phyloP scores from a whole-genome alignment of 1,140 invertebrate genomes.

The Ceratitis capitata region DNA sequence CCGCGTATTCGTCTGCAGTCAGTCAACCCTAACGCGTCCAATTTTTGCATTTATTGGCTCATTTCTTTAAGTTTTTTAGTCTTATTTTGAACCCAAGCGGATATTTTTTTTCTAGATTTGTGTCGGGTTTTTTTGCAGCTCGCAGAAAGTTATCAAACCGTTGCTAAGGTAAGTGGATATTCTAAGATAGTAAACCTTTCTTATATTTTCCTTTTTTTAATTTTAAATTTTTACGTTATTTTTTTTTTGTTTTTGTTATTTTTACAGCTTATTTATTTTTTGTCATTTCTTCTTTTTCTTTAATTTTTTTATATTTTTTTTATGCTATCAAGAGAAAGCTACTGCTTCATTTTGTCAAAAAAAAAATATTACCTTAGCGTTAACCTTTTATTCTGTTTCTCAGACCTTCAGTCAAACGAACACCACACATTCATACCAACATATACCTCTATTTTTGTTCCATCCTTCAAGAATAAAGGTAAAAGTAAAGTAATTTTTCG shows the following conservation, averaged over 20 bases:
- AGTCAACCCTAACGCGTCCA: neutral
- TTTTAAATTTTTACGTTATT: neutral
- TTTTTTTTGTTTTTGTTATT: neutral
- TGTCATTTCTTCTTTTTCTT: too few relatives aligned
- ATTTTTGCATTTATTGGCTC: neutral
- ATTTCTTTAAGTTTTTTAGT: neutral
- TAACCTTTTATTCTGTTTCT: too few relatives aligned
- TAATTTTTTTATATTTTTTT: neutral
- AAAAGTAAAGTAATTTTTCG: neutral
- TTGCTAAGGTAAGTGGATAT: neutral
- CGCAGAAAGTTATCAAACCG: neutral
- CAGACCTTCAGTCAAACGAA: neutral
- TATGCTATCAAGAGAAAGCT: neutral
- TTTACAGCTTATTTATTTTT: neutral
- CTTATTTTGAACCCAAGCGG: neutral
- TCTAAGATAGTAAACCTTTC: neutral
- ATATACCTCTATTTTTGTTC: neutral
- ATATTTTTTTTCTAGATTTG: neutral
- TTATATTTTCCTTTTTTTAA: too few relatives aligned
- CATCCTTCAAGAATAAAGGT: neutral
- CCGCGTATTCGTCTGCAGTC: neutral
- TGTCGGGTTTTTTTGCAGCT: neutral
- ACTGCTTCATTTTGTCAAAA: too few relatives aligned
- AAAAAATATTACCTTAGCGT: too few relatives aligned
- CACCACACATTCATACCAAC: neutral